Conservation (phyloP, 92 coral and sea anemone species). For the Epizoanthus fatuus region DNA sequence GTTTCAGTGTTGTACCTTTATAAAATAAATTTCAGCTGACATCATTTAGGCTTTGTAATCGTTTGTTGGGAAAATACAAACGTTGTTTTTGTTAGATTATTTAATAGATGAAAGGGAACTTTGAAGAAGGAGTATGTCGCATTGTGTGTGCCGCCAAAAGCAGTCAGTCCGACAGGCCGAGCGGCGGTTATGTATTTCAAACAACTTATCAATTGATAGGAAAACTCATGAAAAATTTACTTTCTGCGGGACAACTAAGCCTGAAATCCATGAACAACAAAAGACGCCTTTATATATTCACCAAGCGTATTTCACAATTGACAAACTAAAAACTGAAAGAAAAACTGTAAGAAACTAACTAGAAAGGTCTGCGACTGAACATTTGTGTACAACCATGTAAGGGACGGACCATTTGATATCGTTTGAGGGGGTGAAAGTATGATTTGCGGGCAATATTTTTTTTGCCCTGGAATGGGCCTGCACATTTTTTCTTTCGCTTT, state of each 20-base stretch:
- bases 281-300: not conserved
- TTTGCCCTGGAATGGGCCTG: too few species aligned
- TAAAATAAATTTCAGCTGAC: not conserved
- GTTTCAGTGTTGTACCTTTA: not conserved
- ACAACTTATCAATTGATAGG: constrained; percentile 24
- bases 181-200: constrained; percentile 44
- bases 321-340: not conserved
- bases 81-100: not conserved
- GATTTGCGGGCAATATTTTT: too few species aligned
- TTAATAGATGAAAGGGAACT: not conserved
- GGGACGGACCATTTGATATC: too few species aligned
- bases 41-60: not conserved
- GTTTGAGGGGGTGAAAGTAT: too few species aligned
- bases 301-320: not conserved
- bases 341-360: not conserved
- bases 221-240: constrained; percentile 40
- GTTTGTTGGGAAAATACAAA: not conserved
- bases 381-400: too few species aligned
- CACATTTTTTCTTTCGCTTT: too few species aligned
- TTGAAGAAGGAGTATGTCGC: not conserved
- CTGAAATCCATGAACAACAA: constrained; percentile 10
- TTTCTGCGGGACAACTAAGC: constrained; percentile 34
- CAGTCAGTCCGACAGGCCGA: not conserved
- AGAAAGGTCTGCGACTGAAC: too few species aligned
- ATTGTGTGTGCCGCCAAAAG: constrained; percentile 7